A percentile compares a stretch with the other conserved stretches of the same genome.
Conservation (phyloP, 2,797 vertebrate genomes). For the Poliocrania exsul region DNA sequence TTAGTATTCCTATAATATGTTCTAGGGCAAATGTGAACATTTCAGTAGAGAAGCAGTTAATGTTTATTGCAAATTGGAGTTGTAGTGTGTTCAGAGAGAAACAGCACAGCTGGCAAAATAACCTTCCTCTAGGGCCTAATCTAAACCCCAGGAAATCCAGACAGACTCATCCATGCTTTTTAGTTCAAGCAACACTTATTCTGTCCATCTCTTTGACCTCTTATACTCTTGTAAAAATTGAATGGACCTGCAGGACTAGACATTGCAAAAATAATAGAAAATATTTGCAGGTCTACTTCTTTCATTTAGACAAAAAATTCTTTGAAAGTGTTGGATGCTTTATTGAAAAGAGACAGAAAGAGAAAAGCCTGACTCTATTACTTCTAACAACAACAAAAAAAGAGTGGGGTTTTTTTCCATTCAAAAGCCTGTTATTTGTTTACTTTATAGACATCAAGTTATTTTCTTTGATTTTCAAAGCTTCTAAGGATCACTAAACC, state of each 20-base stretch:
- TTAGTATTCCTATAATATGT: background rate
- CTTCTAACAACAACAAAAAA: rapidly evolving
- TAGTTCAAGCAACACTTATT: background rate
- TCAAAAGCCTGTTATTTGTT: background rate
- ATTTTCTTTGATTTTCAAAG: constrained; percentile 10
- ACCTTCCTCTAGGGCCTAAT: background rate
- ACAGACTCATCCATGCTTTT: background rate
- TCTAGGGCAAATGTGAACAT: background rate
- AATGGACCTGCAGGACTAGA: background rate
- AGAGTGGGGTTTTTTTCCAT: background rate
- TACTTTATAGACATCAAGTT: background rate
- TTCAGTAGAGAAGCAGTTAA: background rate
- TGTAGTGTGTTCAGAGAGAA: background rate
- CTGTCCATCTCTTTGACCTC: background rate
- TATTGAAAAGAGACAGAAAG: background rate
- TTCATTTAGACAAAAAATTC: background rate
- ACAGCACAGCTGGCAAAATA: constrained; percentile 14
- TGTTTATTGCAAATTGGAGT: background rate
- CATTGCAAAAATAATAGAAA: background rate
- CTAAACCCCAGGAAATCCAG: background rate
- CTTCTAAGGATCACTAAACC: background rate
- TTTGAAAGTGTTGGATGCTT: background rate
- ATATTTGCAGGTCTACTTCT: background rate
- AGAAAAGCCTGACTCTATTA: background rate
- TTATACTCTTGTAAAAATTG: background rate